phyloP scores from a whole-genome alignment of 2,113 vertebrate species.

The Mustela nigripes region DNA sequence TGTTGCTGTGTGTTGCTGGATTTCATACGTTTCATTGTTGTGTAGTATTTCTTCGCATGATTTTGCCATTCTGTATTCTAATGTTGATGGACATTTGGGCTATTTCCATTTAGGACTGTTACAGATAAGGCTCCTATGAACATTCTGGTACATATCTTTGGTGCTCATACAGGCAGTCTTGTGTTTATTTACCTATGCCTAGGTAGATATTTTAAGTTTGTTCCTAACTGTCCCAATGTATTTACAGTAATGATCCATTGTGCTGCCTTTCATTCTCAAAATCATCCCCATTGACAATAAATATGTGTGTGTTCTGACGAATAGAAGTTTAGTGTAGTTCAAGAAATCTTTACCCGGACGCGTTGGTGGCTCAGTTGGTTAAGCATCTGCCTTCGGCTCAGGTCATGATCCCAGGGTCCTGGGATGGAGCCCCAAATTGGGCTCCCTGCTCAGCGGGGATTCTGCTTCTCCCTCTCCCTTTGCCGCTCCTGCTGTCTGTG shows the following conservation, averaged over 20 bases:
- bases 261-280: background rate
- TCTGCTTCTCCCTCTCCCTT: no score
- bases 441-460: no score
- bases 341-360: background rate
- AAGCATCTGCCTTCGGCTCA: no score
- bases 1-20: background rate
- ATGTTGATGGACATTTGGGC: background rate
- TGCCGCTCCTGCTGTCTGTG: no score
- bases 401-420: no score
- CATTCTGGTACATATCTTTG: background rate
- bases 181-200: background rate
- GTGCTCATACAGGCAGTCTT: background rate
- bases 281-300: background rate
- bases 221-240: background rate
- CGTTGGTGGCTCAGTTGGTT: no score
- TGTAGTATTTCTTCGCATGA: background rate
- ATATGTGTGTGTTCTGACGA: background rate
- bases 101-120: background rate
- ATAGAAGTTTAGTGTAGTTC: background rate
- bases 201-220: background rate
- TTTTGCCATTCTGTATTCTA: background rate
- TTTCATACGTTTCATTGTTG: background rate
- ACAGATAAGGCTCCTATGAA: background rate
- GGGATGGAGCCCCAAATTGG: no score
- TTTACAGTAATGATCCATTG: background rate